phyloP scores from a whole-genome alignment of 35 echinoderm and acorn worm genomes.

The Amphiura filiformis region DNA sequence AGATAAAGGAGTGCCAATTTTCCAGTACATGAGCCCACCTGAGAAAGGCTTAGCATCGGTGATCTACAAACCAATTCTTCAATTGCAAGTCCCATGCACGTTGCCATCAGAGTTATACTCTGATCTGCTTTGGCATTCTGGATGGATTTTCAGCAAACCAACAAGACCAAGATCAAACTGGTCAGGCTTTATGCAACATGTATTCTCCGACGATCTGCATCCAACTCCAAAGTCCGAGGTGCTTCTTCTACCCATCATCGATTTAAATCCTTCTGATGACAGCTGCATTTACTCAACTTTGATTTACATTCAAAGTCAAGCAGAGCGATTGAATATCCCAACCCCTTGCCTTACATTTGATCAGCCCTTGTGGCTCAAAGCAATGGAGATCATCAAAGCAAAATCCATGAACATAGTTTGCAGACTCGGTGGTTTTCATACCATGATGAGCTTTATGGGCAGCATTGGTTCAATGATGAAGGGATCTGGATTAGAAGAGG shows the following conservation, averaged over 20 bases:
- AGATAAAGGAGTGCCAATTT: too few species aligned
- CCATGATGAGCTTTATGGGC: slow-evolving; percentile 26
- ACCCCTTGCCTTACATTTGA: background rate
- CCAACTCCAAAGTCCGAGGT: background rate
- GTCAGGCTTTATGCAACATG: background rate
- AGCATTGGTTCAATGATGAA: slow-evolving; percentile 27
- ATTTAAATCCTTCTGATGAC: background rate
- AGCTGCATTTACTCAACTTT: background rate
- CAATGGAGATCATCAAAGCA: background rate
- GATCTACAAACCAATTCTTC: too few species aligned
- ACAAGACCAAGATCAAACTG: too few species aligned
- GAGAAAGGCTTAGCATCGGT: too few species aligned
- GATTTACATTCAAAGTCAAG: background rate
- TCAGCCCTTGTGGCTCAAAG: background rate
- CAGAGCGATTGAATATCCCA: background rate
- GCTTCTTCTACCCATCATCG: background rate
- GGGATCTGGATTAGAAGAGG: slow-evolving; percentile 2
- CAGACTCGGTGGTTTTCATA: slow-evolving; percentile 36
- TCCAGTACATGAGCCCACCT: too few species aligned
- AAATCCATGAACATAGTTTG: background rate
- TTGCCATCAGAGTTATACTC: too few species aligned
- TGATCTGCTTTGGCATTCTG: too few species aligned
- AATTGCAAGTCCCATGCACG: too few species aligned
- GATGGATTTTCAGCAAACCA: too few species aligned
- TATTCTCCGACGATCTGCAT: background rate